Percentiles rank a stretch among this genome's conserved stretches.
Conservation (phyloP, 2,888 invertebrate genomes). For the Selenia dentaria region DNA sequence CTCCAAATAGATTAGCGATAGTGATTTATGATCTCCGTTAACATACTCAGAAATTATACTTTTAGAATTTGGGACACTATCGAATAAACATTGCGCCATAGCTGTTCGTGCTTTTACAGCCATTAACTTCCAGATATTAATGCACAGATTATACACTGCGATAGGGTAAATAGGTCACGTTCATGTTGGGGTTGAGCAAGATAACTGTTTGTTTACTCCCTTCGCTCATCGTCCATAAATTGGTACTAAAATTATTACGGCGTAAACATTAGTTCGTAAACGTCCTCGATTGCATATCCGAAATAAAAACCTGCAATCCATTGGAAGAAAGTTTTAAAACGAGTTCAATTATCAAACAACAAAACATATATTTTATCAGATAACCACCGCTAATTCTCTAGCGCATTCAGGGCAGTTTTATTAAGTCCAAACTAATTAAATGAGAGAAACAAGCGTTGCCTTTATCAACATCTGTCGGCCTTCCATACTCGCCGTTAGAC, state of each 20-base stretch:
- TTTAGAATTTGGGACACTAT: slow-evolving; percentile 44
- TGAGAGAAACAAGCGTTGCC: slow-evolving; percentile 7
- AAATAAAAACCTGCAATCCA: too few species aligned
- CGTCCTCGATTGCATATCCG: too few species aligned
- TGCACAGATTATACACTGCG: slow-evolving; percentile 55
- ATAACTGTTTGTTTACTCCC: slow-evolving; percentile 62
- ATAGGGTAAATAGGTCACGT: slow-evolving; percentile 61
- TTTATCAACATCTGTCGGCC: slow-evolving; percentile 29
- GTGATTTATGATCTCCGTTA: slow-evolving; percentile 23
- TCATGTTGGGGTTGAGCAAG: slow-evolving; percentile 56
- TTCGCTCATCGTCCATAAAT: slow-evolving; percentile 49
- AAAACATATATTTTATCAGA: too few species aligned
- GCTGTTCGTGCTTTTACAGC: slow-evolving; percentile 41
- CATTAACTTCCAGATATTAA: slow-evolving; percentile 56
- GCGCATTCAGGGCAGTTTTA: slow-evolving; percentile 1
- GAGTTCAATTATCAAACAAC: too few species aligned
- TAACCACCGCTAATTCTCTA: neutral
- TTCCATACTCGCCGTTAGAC: slow-evolving; percentile 54
- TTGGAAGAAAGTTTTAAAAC: neutral
- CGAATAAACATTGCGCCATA: slow-evolving; percentile 43
- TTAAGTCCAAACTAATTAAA: slow-evolving; percentile 3
- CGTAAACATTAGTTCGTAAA: too few species aligned
- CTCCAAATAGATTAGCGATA: slow-evolving; percentile 22
- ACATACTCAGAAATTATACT: slow-evolving; percentile 25
- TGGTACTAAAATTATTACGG: slow-evolving; percentile 46